Evolutionary conservation across 1,140 invertebrate genomes (phyloP), one percentile per base, ranked within the genome.

Genomic region (Bombus haemorrhoidalis): DNA sequence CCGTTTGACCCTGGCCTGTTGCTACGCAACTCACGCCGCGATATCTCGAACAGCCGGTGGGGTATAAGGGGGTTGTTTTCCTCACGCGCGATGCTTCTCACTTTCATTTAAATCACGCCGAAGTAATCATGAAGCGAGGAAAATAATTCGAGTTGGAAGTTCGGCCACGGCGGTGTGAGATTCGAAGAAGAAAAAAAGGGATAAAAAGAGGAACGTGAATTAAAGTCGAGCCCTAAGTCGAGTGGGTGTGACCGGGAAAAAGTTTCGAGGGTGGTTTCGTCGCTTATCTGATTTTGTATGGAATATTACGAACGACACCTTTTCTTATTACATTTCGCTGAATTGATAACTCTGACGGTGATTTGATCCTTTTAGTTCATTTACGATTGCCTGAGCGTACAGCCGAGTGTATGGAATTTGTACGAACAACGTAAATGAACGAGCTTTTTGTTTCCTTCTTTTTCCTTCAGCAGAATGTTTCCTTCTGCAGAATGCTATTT

Each of bases 1-100:
- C 84, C 87, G 86, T 81, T 80, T 77, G 88, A 89, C 88, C 76
- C 79, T 76, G 57, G 87, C 76, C 86, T 83, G 76, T 89, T 89
- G 85, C 88, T 89, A 89, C 86, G 83, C 80, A 83, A 89, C 87
- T 85, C 77, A 34, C 64, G 28, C n/a, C 34, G n/a, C 59, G 75
- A 80, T 53, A 79, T 78, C 47, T 57, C 74, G 32, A 57, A 69
- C 47, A 25, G 32, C 53, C 53, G n/a, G 39, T 6, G 15, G 28
- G 25, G 25, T 53, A 53, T 53, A 41, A 43, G 32, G 68, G 39
- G 39, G 28, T 64, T 71, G 68, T 83, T 72, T 73, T 83, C 68
- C 43, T 41, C 73, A 12, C 74, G 68, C 81, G 66, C 72, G 82
- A 68, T 47, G 43, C 15, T 80, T 85, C 71, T 85, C 76, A 68